Evolutionary conservation across 2,888 invertebrate genomes (phyloP).

Genomic region (Idaea aversata): DNA sequence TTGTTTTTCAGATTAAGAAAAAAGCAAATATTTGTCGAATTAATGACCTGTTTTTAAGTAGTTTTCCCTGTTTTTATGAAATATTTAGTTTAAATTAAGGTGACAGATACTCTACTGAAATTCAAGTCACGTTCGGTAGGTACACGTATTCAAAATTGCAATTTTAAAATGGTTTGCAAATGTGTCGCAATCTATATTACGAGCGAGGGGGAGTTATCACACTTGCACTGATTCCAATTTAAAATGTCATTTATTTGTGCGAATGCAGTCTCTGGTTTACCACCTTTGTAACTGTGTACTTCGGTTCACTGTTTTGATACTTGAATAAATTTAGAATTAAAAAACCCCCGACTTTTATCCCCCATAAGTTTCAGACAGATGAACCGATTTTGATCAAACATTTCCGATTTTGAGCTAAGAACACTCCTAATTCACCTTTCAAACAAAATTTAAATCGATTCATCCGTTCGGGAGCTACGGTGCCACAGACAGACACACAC

Average conservation of each 20-base stretch:
- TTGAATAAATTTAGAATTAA: conserved; percentile 8
- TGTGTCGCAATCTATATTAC: conserved; percentile 12
- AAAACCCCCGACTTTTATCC: too few species aligned
- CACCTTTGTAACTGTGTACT: conserved; percentile 22
- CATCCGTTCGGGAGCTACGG: too few species aligned
- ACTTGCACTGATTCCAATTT: conserved; percentile 53
- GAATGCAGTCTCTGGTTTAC: conserved; percentile 36
- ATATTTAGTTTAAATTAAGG: too few species aligned
- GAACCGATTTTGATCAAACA: neutral
- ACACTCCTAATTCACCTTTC: neutral
- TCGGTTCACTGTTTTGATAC: conserved; percentile 19
- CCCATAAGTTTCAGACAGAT: too few species aligned
- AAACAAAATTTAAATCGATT: too few species aligned
- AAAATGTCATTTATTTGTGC: conserved; percentile 61
- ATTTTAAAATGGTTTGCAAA: conserved; percentile 9
- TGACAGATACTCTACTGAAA: neutral
- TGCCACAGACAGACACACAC: too few species aligned
- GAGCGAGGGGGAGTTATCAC: conserved; percentile 19
- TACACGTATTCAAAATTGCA: conserved; percentile 5
- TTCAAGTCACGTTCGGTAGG: conserved; percentile 3
- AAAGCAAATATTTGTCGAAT: too few species aligned
- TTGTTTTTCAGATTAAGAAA: too few species aligned
- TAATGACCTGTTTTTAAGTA: too few species aligned
- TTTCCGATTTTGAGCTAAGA: too few species aligned
- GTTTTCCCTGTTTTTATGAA: too few species aligned